Evolutionary conservation across 2,797 vertebrate genomes (phyloP).

Genomic region (Agapornis canus): DNA sequence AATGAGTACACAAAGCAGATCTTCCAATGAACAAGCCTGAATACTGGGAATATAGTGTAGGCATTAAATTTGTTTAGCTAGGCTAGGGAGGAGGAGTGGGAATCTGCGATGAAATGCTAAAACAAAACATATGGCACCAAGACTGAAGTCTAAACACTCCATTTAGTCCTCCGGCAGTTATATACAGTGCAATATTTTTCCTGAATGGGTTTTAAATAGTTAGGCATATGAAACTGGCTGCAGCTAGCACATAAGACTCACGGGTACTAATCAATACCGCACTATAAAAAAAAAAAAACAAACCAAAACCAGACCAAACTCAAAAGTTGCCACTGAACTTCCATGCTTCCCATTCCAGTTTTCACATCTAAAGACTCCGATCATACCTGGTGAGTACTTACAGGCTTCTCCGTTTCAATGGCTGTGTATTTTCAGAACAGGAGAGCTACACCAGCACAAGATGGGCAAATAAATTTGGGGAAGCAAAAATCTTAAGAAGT

Average conservation of each 20-base stretch:
- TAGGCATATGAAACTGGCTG: not conserved
- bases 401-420: not conserved
- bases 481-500: not conserved
- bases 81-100: constrained; percentile 8
- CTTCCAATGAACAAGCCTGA: not conserved
- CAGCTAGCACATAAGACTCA: not conserved
- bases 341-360: not conserved
- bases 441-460: not conserved
- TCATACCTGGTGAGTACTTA: accelerated
- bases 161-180: not conserved
- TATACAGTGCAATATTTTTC: not conserved
- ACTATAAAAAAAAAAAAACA: not conserved
- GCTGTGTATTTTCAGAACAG: accelerated
- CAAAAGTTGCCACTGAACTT: not conserved
- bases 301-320: too few species aligned
- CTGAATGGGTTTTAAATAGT: constrained; percentile 33
- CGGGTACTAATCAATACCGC: not conserved
- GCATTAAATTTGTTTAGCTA: constrained; percentile 19
- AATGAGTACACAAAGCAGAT: not conserved
- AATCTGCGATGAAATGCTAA: constrained; percentile 33
- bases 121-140: constrained; percentile 47
- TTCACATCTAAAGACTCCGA: accelerated
- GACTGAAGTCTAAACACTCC: constrained; percentile 3
- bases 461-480: not conserved
- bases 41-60: not conserved